A percentile compares a stretch with the other conserved stretches of the same genome.
Conservation (phyloP, 35 echinoderm and acorn worm species). For the Lytechinus pictus region DNA sequence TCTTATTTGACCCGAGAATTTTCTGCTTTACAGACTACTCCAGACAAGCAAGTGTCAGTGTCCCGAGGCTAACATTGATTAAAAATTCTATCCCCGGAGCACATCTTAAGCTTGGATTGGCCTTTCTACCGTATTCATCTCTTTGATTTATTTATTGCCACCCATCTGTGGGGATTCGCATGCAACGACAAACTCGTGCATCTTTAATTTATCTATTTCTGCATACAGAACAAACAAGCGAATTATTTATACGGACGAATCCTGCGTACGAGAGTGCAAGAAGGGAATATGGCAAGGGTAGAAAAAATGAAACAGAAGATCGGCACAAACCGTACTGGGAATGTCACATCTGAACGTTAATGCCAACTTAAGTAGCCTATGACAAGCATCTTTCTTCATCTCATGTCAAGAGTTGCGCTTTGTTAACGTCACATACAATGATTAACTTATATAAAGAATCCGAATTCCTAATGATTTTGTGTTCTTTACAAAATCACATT, state of each 20-base stretch:
- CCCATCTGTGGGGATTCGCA: background rate
- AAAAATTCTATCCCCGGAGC: background rate
- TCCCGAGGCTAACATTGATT: background rate
- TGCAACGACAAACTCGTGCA: background rate
- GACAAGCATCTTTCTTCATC: no score
- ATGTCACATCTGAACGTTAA: no score
- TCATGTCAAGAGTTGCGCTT: no score
- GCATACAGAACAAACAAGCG: background rate
- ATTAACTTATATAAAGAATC: no score
- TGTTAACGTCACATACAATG: no score
- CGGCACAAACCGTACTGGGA: no score
- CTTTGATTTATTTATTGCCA: background rate
- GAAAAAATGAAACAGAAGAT: background rate
- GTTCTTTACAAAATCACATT: no score
- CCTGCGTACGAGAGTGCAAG: background rate
- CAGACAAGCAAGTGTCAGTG: background rate
- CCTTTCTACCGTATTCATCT: background rate
- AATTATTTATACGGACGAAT: background rate
- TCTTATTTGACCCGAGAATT: background rate
- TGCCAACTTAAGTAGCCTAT: no score
- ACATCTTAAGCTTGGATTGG: background rate
- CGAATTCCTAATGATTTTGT: no score
- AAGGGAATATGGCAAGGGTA: background rate
- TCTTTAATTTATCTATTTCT: conserved; percentile 15
- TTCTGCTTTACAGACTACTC: background rate